A percentile compares a stretch with the other conserved stretches of the same genome.
These are phyloP conservation scores for Rafetus swinhoei DNA, from an alignment of 2,113 vertebrate genomes.

Conservation along the genomic window DNA sequence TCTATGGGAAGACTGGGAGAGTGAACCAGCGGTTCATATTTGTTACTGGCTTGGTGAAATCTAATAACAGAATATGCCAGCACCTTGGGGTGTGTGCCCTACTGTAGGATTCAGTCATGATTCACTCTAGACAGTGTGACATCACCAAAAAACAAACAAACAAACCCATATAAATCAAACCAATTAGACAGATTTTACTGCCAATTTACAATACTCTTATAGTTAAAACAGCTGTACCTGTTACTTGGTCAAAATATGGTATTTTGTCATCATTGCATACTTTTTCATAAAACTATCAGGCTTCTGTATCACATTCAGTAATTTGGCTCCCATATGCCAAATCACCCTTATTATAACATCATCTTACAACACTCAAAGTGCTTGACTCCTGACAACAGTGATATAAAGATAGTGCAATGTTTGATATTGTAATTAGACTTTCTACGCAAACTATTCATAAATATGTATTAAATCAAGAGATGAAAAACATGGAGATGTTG, in stretches of 20 bases:
- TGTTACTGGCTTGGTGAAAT: neutral
- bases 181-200: neutral
- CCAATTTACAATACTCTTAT: neutral
- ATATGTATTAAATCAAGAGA: constrained; percentile 8
- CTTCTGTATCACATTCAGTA: neutral
- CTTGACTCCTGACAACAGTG: constrained; percentile 14
- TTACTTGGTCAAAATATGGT: neutral
- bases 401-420: neutral
- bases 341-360: neutral
- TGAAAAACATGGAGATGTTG: constrained; percentile 14
- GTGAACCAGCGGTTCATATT: neutral
- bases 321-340: neutral
- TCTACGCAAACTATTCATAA: neutral
- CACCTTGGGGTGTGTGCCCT: neutral
- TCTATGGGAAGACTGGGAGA: neutral
- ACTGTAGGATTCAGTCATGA: neutral
- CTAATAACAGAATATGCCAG: neutral
- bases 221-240: neutral
- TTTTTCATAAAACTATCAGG: neutral
- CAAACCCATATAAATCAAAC: neutral
- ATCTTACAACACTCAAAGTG: neutral
- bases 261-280: neutral
- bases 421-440: neutral
- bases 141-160: neutral
- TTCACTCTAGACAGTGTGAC: neutral